Evolutionary conservation across 2,113 vertebrate species (phyloP).

Genomic region (Mormyrus iriodes): DNA sequence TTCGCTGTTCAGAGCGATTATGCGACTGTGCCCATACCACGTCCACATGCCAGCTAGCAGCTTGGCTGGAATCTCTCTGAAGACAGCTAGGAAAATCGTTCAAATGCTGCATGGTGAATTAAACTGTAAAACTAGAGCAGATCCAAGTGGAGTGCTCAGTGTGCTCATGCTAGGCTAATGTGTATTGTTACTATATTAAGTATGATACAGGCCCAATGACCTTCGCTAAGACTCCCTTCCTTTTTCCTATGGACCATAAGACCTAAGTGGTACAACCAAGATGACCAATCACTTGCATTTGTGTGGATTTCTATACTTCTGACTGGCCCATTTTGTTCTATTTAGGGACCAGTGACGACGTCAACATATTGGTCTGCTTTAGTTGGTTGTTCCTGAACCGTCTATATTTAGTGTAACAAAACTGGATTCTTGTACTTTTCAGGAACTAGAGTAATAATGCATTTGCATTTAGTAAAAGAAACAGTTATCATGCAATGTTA

Average conservation of each 20-base stretch:
- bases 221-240: neutral
- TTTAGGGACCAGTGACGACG: neutral
- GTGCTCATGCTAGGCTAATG: neutral
- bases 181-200: neutral
- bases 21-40: neutral
- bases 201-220: neutral
- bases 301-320: neutral
- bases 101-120: neutral
- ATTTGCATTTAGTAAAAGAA: no score
- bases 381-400: neutral
- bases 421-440: no score
- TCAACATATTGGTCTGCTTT: neutral
- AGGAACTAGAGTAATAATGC: no score
- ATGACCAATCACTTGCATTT: neutral
- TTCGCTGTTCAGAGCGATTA: neutral
- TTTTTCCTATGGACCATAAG: neutral
- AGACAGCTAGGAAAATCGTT: neutral
- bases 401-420: neutral
- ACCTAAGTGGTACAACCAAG: neutral
- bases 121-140: neutral
- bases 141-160: neutral
- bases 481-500: no score
- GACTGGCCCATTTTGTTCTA: neutral
- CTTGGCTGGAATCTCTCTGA: neutral
- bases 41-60: neutral